Evolutionary conservation across 30 jellyfish, hydroid and myxozoan genomes (phyloP).

Genomic region (Pelagia noctiluca): DNA sequence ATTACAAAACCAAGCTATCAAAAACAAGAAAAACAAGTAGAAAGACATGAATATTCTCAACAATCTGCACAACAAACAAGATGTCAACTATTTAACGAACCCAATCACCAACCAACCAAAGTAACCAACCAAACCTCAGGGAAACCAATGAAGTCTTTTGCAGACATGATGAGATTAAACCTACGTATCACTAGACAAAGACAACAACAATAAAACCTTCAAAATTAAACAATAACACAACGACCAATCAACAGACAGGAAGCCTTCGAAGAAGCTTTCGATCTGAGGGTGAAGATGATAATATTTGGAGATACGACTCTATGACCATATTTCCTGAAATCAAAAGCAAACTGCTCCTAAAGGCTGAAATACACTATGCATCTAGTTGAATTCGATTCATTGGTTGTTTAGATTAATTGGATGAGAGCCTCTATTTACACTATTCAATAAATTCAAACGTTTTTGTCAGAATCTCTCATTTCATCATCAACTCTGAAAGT

Average conservation of each 20-base stretch:
- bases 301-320: background rate
- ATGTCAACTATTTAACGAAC: background rate
- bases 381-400: too few species aligned
- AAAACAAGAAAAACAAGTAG: background rate
- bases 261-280: background rate
- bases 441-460: too few species aligned
- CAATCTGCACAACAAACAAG: background rate
- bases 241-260: background rate
- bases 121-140: background rate
- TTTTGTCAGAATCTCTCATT: too few species aligned
- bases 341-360: background rate
- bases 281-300: background rate
- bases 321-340: constrained; percentile 14
- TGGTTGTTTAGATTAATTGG: too few species aligned
- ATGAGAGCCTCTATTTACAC: too few species aligned
- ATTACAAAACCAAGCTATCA: constrained; percentile 9
- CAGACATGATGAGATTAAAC: background rate
- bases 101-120: background rate
- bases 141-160: background rate
- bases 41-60: background rate
- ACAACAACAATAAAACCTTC: background rate
- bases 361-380: too few species aligned
- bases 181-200: background rate
- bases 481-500: too few species aligned
- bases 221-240: background rate